Base-by-base conservation (phyloP, 2,113 vertebrate genomes). In the Scalopus aquaticus region DNA sequence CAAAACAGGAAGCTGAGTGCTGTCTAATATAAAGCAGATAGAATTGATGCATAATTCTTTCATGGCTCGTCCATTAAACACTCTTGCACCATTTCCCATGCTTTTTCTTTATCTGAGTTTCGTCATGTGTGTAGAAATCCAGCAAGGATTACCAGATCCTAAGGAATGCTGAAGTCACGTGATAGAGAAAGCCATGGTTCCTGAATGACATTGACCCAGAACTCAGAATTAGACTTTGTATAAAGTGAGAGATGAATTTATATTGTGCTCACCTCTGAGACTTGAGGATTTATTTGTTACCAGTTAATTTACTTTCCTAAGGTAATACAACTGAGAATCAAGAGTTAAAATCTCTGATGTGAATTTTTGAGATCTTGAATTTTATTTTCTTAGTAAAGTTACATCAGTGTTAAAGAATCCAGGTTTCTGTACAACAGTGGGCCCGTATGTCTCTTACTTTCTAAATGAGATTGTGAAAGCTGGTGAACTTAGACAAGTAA, bases 391-490 rank as follows among this genome's bases (percentile, higher is more conserved):
- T 2, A 54, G 42, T 51, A 80, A 67, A 49, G 28, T 58, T 62
- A 90, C 20, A 64, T 78, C 30, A 58, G 70, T 64, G 37, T 82
- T 74, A 72, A 87, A 70, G 44, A 65, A 89, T 79, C 8, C 15
- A 49, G 8, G 0, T 77, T 81, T 88, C 73, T 94, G 22, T 6
- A 28, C 7, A 81, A 64, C 44, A 58, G 12, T 51, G 28, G 37
- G 1, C 17, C 37, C 26, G 67, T 76, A 16, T 62, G 42, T 78
- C 10, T 65, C 30, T n/a, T 65, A 65, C 26, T 65, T n/a, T 85
- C 13, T 54, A 92, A 92, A 56, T 37, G 51, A 94, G 39, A 80
- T 69, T 88, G 12, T 89, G 79, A 92, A 86, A 86, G 13, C 54
- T 82, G 54, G 17, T 58, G 32, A 89, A 80, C 24, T 42, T 85